These are phyloP conservation scores for Lineus longissimus DNA, from an alignment of 1,140 invertebrate genomes.

Conservation along the genomic window DNA sequence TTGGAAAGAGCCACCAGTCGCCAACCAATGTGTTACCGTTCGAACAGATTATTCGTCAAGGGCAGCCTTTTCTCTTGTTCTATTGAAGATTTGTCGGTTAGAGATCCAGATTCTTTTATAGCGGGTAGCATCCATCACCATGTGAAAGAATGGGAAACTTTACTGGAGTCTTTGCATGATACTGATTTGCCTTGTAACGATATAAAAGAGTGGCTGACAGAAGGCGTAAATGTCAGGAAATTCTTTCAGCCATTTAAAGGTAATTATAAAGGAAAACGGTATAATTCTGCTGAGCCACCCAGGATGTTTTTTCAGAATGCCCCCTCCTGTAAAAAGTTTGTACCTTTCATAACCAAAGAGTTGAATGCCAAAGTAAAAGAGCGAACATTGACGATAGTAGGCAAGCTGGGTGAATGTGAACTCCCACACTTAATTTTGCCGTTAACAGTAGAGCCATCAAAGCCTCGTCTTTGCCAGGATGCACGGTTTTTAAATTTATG, in stretches of 20 bases:
- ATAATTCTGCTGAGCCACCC: constrained; percentile 16
- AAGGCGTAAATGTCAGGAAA: constrained; percentile 15
- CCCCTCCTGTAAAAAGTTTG: constrained; percentile 14
- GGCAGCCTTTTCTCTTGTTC: neutral
- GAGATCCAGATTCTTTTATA: constrained; percentile 12
- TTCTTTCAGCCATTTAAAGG: constrained; percentile 17
- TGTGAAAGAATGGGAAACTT: constrained; percentile 1
- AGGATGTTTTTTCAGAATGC: constrained; percentile 18
- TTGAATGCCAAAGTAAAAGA: neutral
- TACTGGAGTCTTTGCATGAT: neutral
- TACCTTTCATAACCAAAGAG: constrained; percentile 12
- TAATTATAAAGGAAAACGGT: constrained; percentile 20
- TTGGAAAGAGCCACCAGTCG: neutral
- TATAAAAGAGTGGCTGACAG: constrained; percentile 9
- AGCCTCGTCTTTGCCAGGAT: constrained; percentile 14
- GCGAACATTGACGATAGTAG: neutral
- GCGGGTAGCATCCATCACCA: constrained; percentile 11
- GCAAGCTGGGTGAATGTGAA: constrained; percentile 18
- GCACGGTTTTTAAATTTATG: constrained; percentile 15
- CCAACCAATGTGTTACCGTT: neutral
- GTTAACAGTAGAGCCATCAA: constrained; percentile 10
- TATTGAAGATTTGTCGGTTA: constrained; percentile 1
- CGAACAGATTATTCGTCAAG: neutral
- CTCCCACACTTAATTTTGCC: constrained; percentile 1
- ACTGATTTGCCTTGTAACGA: neutral